A percentile compares a stretch with the other conserved stretches of the same genome.
Conservation (phyloP, 2,797 vertebrate species). For the Melanotaenia trifasciata region DNA sequence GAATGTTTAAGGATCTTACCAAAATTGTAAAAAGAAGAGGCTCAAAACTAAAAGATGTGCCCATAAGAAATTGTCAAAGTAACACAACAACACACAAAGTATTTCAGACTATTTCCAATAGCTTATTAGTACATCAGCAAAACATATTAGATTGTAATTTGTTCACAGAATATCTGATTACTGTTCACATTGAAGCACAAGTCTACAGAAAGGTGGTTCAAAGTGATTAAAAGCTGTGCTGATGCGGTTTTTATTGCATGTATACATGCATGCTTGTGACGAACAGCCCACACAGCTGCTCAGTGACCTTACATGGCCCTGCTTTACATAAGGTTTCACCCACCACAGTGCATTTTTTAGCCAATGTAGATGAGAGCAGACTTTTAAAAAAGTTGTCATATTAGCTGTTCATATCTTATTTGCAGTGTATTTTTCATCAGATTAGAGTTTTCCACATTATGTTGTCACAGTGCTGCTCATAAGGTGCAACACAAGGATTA, state of each 20-base stretch:
- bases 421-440: background rate
- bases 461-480: background rate
- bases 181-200: too few relatives aligned
- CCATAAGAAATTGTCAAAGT: too few relatives aligned
- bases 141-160: too few relatives aligned
- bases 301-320: background rate
- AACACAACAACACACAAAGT: too few relatives aligned
- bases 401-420: background rate
- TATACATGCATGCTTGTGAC: background rate
- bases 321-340: background rate
- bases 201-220: too few relatives aligned
- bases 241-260: background rate
- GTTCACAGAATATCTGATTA: too few relatives aligned
- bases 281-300: background rate
- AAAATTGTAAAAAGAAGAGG: too few relatives aligned
- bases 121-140: too few relatives aligned
- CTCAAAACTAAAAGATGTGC: too few relatives aligned
- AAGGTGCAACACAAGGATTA: background rate
- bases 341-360: background rate
- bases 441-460: background rate
- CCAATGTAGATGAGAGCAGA: background rate
- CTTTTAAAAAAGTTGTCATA: background rate
- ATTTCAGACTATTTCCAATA: too few relatives aligned
- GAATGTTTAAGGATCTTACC: too few relatives aligned
- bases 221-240: too few relatives aligned